Conservation (phyloP, 2,113 vertebrate species). For the Tetrao urogallus region DNA sequence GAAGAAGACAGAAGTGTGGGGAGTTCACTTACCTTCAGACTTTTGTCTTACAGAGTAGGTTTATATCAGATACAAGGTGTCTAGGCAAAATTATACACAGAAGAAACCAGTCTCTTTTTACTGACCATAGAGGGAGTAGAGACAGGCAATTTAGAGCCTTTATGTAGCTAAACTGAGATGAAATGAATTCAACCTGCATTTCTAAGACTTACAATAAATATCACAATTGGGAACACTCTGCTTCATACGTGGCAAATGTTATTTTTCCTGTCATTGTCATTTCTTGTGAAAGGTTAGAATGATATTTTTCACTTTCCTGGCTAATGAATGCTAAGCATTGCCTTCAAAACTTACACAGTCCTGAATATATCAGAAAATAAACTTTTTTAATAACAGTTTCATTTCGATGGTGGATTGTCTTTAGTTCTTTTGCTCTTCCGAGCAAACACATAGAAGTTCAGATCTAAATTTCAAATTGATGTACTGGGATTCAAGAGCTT, state of each 20-base stretch:
- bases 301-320: background rate
- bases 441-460: background rate
- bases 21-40: background rate
- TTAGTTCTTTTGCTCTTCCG: background rate
- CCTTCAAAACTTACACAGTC: background rate
- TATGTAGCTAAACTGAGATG: background rate
- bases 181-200: background rate
- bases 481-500: background rate
- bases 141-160: background rate
- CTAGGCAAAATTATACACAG: background rate
- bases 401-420: rapidly evolving
- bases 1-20: background rate
- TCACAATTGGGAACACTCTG: background rate
- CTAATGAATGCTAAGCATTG: background rate
- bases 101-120: background rate
- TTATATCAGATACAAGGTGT: background rate
- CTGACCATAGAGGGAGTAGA: background rate
- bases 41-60: background rate
- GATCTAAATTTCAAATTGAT: background rate
- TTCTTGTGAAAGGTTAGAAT: background rate
- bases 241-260: background rate
- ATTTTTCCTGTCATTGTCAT: background rate
- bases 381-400: background rate
- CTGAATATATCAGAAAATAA: background rate
- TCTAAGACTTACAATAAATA: background rate